Evolutionary conservation across 2,113 vertebrate species (phyloP).

Genomic region (Osmerus eperlanus): DNA sequence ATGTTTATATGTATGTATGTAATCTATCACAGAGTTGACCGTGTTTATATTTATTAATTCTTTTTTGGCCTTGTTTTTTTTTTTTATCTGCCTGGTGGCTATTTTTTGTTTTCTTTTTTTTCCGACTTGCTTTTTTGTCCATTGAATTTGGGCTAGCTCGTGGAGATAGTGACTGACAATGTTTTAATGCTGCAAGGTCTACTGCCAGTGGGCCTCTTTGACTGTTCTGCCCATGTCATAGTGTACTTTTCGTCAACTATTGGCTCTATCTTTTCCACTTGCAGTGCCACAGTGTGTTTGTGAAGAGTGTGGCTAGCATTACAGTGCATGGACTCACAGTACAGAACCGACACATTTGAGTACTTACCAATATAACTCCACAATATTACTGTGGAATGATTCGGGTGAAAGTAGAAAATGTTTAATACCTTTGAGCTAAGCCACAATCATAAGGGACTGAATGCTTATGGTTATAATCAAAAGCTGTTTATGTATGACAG

Average conservation of each 20-base stretch:
- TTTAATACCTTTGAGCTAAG: conserved; percentile 67
- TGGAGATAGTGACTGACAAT: conserved; percentile 53
- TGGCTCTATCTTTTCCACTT: conserved; percentile 42
- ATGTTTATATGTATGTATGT: conserved; percentile 77
- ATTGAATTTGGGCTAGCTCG: conserved; percentile 48
- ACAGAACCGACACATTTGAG: conserved; percentile 31
- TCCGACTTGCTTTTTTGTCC: conserved; percentile 36
- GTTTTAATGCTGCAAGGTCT: conserved; percentile 63
- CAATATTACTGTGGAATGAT: conserved; percentile 48
- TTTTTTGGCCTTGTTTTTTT: conserved; percentile 62
- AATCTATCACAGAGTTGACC: conserved; percentile 71
- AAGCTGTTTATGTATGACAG: conserved; percentile 69
- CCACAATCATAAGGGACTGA: conserved; percentile 67
- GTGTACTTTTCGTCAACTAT: conserved; percentile 43
- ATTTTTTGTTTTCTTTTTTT: conserved; percentile 56
- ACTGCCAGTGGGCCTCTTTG: conserved; percentile 45
- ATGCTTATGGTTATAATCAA: conserved; percentile 61
- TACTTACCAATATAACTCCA: conserved; percentile 43
- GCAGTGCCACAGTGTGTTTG: conserved; percentile 39
- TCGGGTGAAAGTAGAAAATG: conserved; percentile 48
- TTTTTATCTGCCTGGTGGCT: conserved; percentile 53
- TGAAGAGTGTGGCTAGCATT: conserved; percentile 42
- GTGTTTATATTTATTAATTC: conserved; percentile 74
- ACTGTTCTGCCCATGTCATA: conserved; percentile 45
- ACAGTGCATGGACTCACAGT: conserved; percentile 50